Base-by-base conservation (phyloP, 2,113 vertebrate genomes). In the Sorex araneus region DNA sequence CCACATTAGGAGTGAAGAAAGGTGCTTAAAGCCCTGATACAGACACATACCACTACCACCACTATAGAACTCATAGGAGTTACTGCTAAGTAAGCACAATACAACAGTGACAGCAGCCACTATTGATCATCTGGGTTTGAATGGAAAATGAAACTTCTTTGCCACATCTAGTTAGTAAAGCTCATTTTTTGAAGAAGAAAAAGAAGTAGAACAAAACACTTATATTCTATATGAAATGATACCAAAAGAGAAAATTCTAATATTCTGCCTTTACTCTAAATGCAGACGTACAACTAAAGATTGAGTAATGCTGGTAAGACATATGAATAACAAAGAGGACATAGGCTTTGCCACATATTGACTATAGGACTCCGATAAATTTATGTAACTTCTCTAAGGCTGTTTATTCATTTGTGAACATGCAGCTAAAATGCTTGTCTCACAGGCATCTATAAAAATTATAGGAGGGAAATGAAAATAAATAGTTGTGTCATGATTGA, bases 401-500 rank as follows among this genome's bases (percentile, higher is more conserved):
- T 63, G 10, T 89, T 89, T 77, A 40, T 45, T 85, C 66, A 79
- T 77, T 84, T 87, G 50, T 94, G 69, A 91, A 69, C 76, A 80
- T 32, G 27, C 12, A 80, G 50, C 50, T 45, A 74, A 94, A 92
- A 84, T 21, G 74, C 6, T 36, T 82, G 40, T 8, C 36, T 95
- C 67, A 66, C 3, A 36, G 78, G 36, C 70, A 77, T 77, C 69
- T 91, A 50, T 82, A 89, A 91, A 94, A 89, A 74, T 91, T 89
- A 91, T 25, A 83, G 27, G 32, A 67, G 9, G 84, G 87, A 92
- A 86, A 79, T 71, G 16, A 81, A 92, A 94, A 94, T 60, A 77
- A 32, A 73, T 45, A 83, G 23, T 93, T 83, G 15, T 76, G 7
- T 74, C 21, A 34, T 12, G 60, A 85, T 76, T 69, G 67, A 93